Conservation (phyloP, 2,888 invertebrate species). For the Cordilura impudica region DNA sequence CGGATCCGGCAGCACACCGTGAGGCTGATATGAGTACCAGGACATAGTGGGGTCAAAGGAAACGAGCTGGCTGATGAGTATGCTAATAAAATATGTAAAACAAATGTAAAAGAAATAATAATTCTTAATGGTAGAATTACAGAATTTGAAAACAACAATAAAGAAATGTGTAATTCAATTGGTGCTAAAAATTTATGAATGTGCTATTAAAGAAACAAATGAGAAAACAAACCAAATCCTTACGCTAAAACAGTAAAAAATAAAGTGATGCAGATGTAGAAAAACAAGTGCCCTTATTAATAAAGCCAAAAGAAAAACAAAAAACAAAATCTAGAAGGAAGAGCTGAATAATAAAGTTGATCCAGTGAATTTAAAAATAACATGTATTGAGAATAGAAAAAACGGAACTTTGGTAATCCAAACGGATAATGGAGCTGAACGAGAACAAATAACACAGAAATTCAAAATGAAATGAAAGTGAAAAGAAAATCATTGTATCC, state of each 20-base stretch:
- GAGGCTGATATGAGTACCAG: too few species aligned
- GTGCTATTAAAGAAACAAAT: background rate
- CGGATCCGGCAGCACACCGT: too few species aligned
- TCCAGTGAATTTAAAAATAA: background rate
- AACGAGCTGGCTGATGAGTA: too few species aligned
- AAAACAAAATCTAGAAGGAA: too few species aligned
- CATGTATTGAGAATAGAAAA: background rate
- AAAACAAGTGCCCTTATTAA: too few species aligned
- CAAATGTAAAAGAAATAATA: background rate
- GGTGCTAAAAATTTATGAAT: background rate
- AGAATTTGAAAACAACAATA: background rate
- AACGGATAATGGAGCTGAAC: too few species aligned
- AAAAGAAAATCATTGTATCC: too few species aligned
- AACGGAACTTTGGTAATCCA: background rate
- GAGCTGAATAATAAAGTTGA: too few species aligned
- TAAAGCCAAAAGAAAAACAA: background rate
- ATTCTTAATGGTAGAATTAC: too few species aligned
- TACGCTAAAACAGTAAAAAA: background rate
- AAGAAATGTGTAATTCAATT: background rate
- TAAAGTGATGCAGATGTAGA: background rate
- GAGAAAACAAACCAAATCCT: background rate
- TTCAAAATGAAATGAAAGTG: too few species aligned
- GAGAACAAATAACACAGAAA: too few species aligned
- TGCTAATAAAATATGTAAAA: background rate
- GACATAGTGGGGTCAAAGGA: too few species aligned